These are phyloP conservation scores for Ciconia boyciana DNA, from an alignment of 2,113 vertebrate species.

Conservation along the genomic window DNA sequence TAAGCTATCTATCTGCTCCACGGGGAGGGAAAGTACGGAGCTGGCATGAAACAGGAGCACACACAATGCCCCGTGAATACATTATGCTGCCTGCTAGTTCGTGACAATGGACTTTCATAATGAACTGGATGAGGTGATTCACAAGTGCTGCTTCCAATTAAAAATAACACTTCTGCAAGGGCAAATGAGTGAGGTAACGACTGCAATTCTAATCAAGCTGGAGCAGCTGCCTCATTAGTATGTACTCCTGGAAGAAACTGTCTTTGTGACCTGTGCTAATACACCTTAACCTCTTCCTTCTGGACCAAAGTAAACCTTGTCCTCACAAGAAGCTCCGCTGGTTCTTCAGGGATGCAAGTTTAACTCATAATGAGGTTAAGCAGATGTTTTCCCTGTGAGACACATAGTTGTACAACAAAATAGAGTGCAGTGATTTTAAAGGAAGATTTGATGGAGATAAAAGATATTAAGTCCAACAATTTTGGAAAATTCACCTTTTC, in stretches of 20 bases:
- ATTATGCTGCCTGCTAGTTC: background rate
- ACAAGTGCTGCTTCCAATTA: slow-evolving; percentile 19
- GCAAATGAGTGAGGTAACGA: background rate
- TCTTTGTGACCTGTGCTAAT: background rate
- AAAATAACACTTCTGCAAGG: slow-evolving; percentile 11
- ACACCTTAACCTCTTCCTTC: background rate
- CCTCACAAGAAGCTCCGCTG: background rate
- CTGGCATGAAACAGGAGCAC: background rate
- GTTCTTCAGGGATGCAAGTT: background rate
- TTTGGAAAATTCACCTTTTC: background rate
- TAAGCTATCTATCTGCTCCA: background rate
- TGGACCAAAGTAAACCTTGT: background rate
- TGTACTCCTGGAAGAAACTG: background rate
- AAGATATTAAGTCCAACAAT: background rate
- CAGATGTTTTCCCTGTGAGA: background rate
- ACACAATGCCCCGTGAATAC: background rate
- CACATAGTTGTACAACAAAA: background rate
- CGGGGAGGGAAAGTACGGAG: accelerated
- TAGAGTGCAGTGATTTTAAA: background rate
- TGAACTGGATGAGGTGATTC: background rate
- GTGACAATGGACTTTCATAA: background rate
- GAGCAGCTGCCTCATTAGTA: slow-evolving; percentile 2
- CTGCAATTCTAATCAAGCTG: background rate
- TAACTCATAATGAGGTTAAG: background rate
- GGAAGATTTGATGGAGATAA: background rate